Conservation (phyloP, 1,140 invertebrate genomes). For the Wiebesia pumilae region DNA sequence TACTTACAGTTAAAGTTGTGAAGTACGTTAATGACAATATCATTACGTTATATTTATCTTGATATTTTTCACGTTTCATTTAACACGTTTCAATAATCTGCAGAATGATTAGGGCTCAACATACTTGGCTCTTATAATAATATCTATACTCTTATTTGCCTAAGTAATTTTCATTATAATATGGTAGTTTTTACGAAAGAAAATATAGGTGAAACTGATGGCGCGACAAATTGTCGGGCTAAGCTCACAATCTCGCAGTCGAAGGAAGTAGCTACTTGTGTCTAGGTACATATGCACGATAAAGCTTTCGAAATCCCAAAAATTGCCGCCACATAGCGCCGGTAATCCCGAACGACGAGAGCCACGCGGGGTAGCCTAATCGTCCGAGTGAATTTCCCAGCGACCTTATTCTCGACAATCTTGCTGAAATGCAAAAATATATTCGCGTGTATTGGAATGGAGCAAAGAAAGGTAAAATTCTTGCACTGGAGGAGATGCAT, state of each 20-base stretch:
- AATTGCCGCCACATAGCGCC: slow-evolving; percentile 40
- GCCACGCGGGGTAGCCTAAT: slow-evolving; percentile 43
- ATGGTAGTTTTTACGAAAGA: no score
- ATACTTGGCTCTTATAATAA: background rate
- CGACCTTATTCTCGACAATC: slow-evolving; percentile 38
- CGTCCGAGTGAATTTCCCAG: slow-evolving; percentile 50
- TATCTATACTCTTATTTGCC: background rate
- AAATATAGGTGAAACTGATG: background rate
- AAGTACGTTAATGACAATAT: background rate
- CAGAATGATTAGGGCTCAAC: background rate
- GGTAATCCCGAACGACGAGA: slow-evolving; percentile 40
- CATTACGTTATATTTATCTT: background rate
- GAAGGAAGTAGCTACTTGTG: slow-evolving; percentile 19
- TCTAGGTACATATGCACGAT: slow-evolving; percentile 48
- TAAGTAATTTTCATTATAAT: slow-evolving; percentile 19
- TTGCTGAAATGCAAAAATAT: slow-evolving; percentile 49
- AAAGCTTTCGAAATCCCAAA: slow-evolving; percentile 49
- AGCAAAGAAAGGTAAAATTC: slow-evolving; percentile 21
- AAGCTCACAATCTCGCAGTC: slow-evolving; percentile 44
- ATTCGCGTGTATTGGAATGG: slow-evolving; percentile 17
- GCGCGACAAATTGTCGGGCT: slow-evolving; percentile 40
- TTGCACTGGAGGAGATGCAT: slow-evolving; percentile 17
- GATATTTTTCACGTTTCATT: background rate
- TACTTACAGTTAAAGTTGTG: background rate
- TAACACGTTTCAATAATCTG: background rate